These are phyloP conservation scores for Thysanoteuthis rhombus DNA, from an alignment of 2,888 invertebrate species.

Conservation along the genomic window DNA sequence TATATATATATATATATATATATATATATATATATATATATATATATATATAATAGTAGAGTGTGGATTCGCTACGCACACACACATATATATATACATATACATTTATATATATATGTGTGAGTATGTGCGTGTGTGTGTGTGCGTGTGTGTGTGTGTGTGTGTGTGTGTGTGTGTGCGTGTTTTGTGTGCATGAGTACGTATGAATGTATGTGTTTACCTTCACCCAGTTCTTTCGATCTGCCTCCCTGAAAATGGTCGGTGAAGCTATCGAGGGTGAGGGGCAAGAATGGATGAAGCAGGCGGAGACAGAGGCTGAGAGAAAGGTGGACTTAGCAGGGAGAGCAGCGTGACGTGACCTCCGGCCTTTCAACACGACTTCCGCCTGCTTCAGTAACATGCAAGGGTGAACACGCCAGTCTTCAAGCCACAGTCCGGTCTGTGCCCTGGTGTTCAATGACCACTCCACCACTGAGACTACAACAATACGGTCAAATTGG, in stretches of 20 bases:
- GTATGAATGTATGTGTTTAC: too few relatives aligned
- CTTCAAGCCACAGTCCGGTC: not conserved
- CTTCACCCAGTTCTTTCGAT: not conserved
- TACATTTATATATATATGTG: not conserved
- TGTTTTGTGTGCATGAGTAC: too few relatives aligned
- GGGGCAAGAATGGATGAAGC: not conserved
- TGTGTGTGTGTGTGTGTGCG: too few relatives aligned
- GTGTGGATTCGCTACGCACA: too few relatives aligned
- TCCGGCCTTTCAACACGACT: slow-evolving; percentile 12
- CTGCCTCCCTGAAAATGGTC: not conserved
- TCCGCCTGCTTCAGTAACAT: slow-evolving; percentile 12
- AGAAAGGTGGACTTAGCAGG: not conserved
- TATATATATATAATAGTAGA: not conserved
- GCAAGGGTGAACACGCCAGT: not conserved
- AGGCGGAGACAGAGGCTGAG: not conserved
- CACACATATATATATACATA: not conserved
- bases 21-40: not conserved
- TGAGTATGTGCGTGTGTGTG: not conserved
- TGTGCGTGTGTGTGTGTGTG: too few relatives aligned
- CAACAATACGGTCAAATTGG: not conserved
- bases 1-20: not conserved
- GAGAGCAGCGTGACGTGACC: not conserved
- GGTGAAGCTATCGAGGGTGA: not conserved
- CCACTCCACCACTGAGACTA: not conserved
- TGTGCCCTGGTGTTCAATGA: not conserved